These are phyloP conservation scores for Drosophila kepulauana DNA, from an alignment of 1,140 invertebrate species.

Conservation along the genomic window DNA sequence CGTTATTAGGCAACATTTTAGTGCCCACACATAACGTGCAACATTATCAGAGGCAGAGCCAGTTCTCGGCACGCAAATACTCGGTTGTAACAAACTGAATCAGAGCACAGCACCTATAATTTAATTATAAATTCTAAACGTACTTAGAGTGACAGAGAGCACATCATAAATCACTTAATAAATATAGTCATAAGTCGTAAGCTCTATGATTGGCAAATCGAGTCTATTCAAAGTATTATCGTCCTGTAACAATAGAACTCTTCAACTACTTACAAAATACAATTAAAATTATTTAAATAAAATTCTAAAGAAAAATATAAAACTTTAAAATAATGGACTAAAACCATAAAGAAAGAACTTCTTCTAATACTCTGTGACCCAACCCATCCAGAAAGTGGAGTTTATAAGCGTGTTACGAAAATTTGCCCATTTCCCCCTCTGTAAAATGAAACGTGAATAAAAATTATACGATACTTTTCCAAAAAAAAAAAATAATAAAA, in stretches of 20 bases:
- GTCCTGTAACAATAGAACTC: constrained; percentile 30
- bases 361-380: constrained; percentile 33
- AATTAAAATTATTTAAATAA: constrained; percentile 17
- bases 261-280: constrained; percentile 30
- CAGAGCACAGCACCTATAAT: constrained; percentile 40
- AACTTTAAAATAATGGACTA: constrained; percentile 10
- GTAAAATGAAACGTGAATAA: constrained; percentile 70
- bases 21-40: constrained; percentile 83
- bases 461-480: constrained; percentile 53
- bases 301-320: constrained; percentile 18
- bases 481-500: constrained; percentile 43
- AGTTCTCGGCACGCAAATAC: constrained; percentile 83
- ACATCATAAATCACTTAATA: constrained; percentile 57
- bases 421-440: constrained; percentile 51
- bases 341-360: constrained; percentile 26
- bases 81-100: constrained; percentile 78
- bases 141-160: constrained; percentile 47
- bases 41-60: constrained; percentile 84
- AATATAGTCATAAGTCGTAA: constrained; percentile 82
- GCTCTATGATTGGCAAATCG: constrained; percentile 60
- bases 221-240: constrained; percentile 71
- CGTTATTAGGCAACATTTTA: constrained; percentile 81
- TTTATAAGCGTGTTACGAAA: constrained; percentile 71
- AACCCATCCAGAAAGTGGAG: constrained; percentile 68
- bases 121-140: constrained; percentile 47